Evolutionary conservation across 2,797 vertebrate species (phyloP), one percentile per base, ranked within the genome.

Genomic region (Caiman crocodilus): DNA sequence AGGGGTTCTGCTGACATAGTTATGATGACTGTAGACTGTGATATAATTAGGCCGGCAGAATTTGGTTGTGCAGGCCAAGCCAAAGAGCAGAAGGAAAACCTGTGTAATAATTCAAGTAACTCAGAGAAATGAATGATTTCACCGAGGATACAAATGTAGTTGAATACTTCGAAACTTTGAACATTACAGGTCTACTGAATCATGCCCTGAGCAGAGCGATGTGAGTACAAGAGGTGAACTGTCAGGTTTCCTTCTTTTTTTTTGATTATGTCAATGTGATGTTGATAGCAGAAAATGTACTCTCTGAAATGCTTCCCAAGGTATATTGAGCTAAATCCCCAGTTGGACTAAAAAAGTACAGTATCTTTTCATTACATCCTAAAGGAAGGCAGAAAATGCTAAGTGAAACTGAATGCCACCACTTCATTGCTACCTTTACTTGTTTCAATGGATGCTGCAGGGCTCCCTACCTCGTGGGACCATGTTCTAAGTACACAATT

Each of bases 81-180:
- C 85, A 71, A 85, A 90, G 69, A 73, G 35, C 42, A 73, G 50
- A 14, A 73, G 35, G 35, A 23, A 50, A 50, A 42, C 35, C 6
- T 50, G 23, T 25, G 9, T 50, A 73, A 73, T 42, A 25, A 7
- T 73, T 50, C 35, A 16, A 16, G 23, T 73, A 73, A 26, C 35
- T 73, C 35, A 16, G 23, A 23, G 42, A 50, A 50, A 50, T 50
- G 42, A 50, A 10, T 50, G 89, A 95, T 93, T 93, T 95, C 93
- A 94, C 94, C 89, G 88, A 85, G 91, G 91, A 83, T 91, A 96
- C 35, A 85, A 92, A 87, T 93, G 88, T 77, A 97, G 87, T 50
- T 81, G 85, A 91, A 84, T 90, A 92, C 25, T 73, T 73, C 35
- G 14, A 50, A 35, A 63, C 69, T 90, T 25, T 90, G 65, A 91